phyloP scores from a whole-genome alignment of 2,888 invertebrate genomes.

The Philonicus albiceps region DNA sequence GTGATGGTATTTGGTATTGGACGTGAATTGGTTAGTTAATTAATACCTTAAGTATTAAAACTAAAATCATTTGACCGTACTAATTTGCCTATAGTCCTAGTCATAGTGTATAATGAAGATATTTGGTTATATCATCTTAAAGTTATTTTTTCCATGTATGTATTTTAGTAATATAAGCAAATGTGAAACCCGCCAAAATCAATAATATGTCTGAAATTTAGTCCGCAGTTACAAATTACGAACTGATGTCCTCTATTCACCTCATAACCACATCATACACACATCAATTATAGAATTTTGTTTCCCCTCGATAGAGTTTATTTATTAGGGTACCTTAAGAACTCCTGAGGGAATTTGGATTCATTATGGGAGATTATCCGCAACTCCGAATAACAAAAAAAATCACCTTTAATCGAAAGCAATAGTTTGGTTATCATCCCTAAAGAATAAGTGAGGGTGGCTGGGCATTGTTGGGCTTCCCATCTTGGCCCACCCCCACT shows the following conservation, averaged over 20 bases:
- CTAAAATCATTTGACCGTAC: too few relatives aligned
- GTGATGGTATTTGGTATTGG: too few relatives aligned
- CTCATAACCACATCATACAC: constrained; percentile 16
- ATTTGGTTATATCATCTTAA: too few relatives aligned
- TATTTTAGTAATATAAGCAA: too few relatives aligned
- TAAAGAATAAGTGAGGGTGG: background rate
- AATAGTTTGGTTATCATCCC: constrained; percentile 2
- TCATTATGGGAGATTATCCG: constrained; percentile 47
- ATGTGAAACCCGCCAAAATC: background rate
- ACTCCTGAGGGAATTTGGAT: constrained; percentile 46
- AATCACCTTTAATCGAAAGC: constrained; percentile 29
- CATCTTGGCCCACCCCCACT: background rate
- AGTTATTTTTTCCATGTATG: too few relatives aligned
- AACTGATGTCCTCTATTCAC: background rate
- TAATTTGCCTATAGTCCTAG: too few relatives aligned
- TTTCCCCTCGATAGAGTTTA: constrained; percentile 8
- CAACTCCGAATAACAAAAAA: constrained; percentile 44
- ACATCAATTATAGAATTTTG: constrained; percentile 20
- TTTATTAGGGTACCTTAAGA: constrained; percentile 41
- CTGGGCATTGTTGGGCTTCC: background rate
- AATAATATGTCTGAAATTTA: background rate
- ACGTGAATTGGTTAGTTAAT: too few relatives aligned
- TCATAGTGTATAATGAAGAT: too few relatives aligned
- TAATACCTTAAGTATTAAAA: too few relatives aligned
- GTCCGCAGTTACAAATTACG: background rate